A percentile compares a stretch with the other conserved stretches of the same genome.
phyloP scores from a whole-genome alignment of 1,140 invertebrate species.

The Drosophila grimshawi region DNA sequence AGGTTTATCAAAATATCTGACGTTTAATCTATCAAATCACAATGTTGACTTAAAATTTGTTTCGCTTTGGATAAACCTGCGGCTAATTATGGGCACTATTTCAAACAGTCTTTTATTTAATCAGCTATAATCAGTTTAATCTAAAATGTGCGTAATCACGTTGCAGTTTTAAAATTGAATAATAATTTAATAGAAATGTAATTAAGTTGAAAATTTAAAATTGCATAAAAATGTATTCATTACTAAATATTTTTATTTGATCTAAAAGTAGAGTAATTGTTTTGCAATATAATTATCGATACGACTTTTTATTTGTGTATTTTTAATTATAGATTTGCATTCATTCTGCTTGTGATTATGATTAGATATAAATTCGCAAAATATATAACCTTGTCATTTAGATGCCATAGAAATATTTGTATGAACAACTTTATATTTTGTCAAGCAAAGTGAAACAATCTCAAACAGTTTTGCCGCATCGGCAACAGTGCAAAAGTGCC shows the following conservation, averaged over 20 bases:
- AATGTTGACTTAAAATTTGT: background rate
- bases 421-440: too few species aligned
- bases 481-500: too few species aligned
- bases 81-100: background rate
- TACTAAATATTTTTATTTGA: background rate
- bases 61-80: background rate
- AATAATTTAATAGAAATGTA: too few species aligned
- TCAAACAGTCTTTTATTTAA: background rate
- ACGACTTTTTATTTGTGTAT: background rate
- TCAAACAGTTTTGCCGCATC: too few species aligned
- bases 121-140: background rate
- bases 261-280: background rate
- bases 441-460: too few species aligned
- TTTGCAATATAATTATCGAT: background rate
- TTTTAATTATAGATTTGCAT: background rate
- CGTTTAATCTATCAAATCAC: background rate
- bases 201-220: constrained; percentile 7
- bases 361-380: too few species aligned
- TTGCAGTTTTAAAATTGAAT: background rate
- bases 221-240: background rate
- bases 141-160: background rate
- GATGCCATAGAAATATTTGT: too few species aligned
- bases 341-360: too few species aligned
- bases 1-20: background rate
- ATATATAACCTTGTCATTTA: too few species aligned